A percentile compares a stretch with the other conserved stretches of the same genome.
Evolutionary conservation across 2,797 vertebrate genomes (phyloP).

Genomic region (Danio albolineatus): DNA sequence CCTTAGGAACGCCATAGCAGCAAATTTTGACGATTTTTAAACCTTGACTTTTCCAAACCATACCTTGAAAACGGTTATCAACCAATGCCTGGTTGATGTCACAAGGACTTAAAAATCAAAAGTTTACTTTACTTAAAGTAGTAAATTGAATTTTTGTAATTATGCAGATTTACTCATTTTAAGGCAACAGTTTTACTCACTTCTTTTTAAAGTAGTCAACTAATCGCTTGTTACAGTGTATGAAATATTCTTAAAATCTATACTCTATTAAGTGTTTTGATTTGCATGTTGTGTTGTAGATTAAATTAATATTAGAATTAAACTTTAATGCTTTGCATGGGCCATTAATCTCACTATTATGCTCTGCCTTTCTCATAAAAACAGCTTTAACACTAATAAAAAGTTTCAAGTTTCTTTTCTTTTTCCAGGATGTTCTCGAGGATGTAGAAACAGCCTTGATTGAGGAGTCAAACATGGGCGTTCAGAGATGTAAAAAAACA

Average conservation of each 20-base stretch:
- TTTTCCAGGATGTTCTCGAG: conserved; percentile 58
- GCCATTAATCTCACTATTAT: conserved; percentile 25
- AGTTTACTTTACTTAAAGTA: no score
- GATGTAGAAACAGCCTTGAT: conserved; percentile 41
- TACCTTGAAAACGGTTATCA: no score
- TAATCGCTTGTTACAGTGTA: neutral
- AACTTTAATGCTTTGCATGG: conserved; percentile 34
- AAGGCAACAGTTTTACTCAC: no score
- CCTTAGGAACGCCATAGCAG: no score
- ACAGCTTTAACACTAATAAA: neutral
- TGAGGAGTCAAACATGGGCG: conserved; percentile 37
- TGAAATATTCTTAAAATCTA: neutral
- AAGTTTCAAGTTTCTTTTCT: neutral
- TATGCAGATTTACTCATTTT: no score
- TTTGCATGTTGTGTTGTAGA: conserved; percentile 12
- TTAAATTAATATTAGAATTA: neutral
- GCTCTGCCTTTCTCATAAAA: neutral
- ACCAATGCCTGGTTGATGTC: no score
- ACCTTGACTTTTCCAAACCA: no score
- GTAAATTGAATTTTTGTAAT: no score
- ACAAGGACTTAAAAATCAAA: no score
- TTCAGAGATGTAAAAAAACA: conserved; percentile 61
- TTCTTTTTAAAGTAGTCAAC: no score
- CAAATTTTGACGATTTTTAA: no score
- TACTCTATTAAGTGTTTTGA: neutral